A percentile compares a stretch with the other conserved stretches of the same genome.
Conservation (phyloP, 1,140 invertebrate species). For the Sweltsa coloradensis region DNA sequence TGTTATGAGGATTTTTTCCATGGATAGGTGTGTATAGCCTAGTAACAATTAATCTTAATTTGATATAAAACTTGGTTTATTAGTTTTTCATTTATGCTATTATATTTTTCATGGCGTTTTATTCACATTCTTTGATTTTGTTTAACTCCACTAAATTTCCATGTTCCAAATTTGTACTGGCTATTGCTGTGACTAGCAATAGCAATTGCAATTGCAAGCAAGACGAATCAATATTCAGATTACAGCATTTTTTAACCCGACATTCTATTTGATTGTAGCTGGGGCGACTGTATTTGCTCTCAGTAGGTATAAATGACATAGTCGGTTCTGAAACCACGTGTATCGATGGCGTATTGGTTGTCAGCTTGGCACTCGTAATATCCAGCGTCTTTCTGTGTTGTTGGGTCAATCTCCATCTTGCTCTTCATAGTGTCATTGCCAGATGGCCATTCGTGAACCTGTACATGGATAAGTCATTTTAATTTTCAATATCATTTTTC, state of each 20-base stretch:
- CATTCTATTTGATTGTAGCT: not conserved
- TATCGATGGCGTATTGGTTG: constrained; percentile 62
- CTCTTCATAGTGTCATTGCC: constrained; percentile 35
- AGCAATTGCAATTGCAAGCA: too few species aligned
- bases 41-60: too few species aligned
- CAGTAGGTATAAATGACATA: constrained; percentile 52
- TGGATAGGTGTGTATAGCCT: too few species aligned
- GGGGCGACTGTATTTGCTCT: constrained; percentile 10
- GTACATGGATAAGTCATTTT: constrained; percentile 13
- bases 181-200: too few species aligned
- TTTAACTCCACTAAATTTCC: too few species aligned
- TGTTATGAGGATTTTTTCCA: too few species aligned
- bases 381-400: constrained; percentile 46
- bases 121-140: too few species aligned
- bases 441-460: constrained; percentile 39
- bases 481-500: not conserved
- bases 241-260: not conserved
- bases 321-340: constrained; percentile 54
- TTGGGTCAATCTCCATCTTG: constrained; percentile 45
- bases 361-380: constrained; percentile 64
- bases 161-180: too few species aligned
- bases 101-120: too few species aligned
- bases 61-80: too few species aligned
- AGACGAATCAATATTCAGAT: too few species aligned
- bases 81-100: too few species aligned